phyloP scores from a whole-genome alignment of 2,888 invertebrate genomes.

The Actias luna region DNA sequence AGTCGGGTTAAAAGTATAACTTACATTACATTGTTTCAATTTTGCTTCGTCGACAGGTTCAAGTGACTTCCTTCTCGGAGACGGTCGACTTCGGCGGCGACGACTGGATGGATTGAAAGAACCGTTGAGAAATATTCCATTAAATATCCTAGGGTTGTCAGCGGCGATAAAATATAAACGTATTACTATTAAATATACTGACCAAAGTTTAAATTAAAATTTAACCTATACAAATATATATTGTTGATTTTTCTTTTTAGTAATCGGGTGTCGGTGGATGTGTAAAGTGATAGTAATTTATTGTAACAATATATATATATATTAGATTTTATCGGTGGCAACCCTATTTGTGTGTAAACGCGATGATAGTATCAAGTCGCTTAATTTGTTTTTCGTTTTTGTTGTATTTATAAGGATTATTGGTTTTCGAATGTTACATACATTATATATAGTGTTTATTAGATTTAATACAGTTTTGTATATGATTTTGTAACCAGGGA shows the following conservation, averaged over 20 bases:
- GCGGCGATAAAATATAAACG: background rate
- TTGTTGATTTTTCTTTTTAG: background rate
- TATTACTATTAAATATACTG: background rate
- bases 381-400: too few relatives aligned
- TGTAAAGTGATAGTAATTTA: too few relatives aligned
- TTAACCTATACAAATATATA: background rate
- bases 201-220: background rate
- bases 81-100: conserved; percentile 57
- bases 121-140: background rate
- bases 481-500: too few relatives aligned
- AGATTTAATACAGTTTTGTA: too few relatives aligned
- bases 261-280: too few relatives aligned
- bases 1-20: too few relatives aligned
- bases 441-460: too few relatives aligned
- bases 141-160: conserved; percentile 1
- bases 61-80: conserved; percentile 41
- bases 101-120: conserved; percentile 64
- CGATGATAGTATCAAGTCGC: too few relatives aligned
- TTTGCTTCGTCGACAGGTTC: conserved; percentile 36
- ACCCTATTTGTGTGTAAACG: background rate
- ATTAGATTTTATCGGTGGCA: conserved; percentile 2
- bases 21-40: too few relatives aligned
- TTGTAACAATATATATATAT: too few relatives aligned
- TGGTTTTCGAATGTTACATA: too few relatives aligned
- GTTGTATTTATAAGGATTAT: too few relatives aligned